Percentiles rank a stretch among this genome's conserved stretches.
These are phyloP conservation scores for Xyrauchen texanus DNA, from an alignment of 2,113 vertebrate genomes.

Conservation along the genomic window DNA sequence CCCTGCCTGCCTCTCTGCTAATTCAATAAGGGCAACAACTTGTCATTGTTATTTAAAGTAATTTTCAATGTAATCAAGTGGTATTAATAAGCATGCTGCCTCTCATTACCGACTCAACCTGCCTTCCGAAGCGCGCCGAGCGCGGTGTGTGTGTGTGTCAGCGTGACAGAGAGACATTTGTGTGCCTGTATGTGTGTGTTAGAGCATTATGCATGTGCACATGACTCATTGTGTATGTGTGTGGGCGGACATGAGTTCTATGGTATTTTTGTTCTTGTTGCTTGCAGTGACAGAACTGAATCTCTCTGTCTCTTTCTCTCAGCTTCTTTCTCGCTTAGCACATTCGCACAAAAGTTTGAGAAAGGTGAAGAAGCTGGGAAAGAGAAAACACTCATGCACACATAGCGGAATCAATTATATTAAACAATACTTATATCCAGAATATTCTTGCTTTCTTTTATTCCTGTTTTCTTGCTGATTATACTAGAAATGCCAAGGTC, in stretches of 20 bases:
- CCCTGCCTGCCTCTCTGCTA: conserved; percentile 54
- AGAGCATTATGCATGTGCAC: conserved; percentile 35
- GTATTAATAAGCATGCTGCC: conserved; percentile 76
- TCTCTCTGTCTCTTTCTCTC: background rate
- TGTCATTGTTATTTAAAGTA: conserved; percentile 55
- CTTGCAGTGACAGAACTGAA: conserved; percentile 29
- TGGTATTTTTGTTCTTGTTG: conserved; percentile 50
- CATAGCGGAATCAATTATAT: background rate
- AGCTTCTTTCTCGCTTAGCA: background rate
- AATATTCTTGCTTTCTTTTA: too few relatives aligned
- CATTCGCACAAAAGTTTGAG: background rate
- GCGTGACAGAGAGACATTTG: conserved; percentile 29
- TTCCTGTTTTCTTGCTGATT: too few relatives aligned
- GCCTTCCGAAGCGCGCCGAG: conserved; percentile 63
- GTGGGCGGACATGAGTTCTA: conserved; percentile 34
- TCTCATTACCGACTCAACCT: conserved; percentile 74
- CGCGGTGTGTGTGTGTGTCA: conserved; percentile 21
- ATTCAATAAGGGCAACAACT: conserved; percentile 68
- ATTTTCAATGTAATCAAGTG: conserved; percentile 72
- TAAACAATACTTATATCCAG: background rate
- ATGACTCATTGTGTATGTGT: conserved; percentile 36
- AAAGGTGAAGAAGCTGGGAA: background rate
- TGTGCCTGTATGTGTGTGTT: conserved; percentile 27
- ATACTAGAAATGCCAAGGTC: too few relatives aligned
- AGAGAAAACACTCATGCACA: background rate